Conservation (phyloP, 2,797 vertebrate genomes). For the Acanthurus lineatus region DNA sequence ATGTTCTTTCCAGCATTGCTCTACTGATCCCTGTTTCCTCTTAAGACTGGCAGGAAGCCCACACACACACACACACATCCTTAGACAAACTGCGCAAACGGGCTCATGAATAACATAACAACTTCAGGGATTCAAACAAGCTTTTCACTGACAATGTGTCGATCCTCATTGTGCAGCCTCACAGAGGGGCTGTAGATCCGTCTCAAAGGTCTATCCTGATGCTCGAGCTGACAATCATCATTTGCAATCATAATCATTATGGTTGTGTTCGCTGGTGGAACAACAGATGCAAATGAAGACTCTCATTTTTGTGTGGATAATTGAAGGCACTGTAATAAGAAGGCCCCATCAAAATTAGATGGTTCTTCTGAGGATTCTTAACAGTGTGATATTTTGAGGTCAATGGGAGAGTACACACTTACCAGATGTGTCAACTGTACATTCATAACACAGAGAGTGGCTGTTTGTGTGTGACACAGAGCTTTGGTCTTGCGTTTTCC, state of each 20-base stretch:
- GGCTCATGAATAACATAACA: constrained; percentile 43
- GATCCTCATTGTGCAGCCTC: constrained; percentile 19
- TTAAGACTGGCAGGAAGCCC: background rate
- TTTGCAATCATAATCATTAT: constrained; percentile 23
- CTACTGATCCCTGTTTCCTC: background rate
- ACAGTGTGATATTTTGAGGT: background rate
- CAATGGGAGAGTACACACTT: constrained; percentile 3
- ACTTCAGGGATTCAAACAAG: constrained; percentile 11
- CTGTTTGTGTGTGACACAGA: background rate
- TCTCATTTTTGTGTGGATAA: constrained; percentile 29
- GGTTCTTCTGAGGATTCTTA: background rate
- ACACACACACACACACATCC: background rate
- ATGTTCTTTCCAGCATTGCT: background rate
- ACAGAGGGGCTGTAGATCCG: background rate
- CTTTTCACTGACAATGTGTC: constrained; percentile 28
- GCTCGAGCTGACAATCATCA: constrained; percentile 41
- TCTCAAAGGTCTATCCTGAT: constrained; percentile 1
- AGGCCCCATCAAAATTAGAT: constrained; percentile 32
- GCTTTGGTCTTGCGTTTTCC: background rate
- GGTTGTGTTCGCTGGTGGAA: constrained; percentile 22
- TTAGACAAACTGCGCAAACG: background rate
- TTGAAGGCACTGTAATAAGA: constrained; percentile 15
- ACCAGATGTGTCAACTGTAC: constrained; percentile 1
- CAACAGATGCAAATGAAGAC: constrained; percentile 20
- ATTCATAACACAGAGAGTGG: background rate